Base-by-base conservation (phyloP, 2,888 invertebrate species). In the Orthosia gothica region DNA sequence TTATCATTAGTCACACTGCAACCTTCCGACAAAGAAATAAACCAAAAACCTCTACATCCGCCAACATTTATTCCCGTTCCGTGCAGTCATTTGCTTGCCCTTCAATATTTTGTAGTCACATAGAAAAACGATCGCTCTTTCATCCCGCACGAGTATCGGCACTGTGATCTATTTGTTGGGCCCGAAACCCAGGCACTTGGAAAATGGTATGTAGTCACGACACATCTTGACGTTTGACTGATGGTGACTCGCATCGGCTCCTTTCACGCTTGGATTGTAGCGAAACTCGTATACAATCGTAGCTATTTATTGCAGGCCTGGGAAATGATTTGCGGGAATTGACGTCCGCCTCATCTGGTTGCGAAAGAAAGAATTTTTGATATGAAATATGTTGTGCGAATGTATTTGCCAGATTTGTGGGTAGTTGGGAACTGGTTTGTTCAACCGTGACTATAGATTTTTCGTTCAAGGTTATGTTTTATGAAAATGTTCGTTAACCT, bases 141-240 rank as follows among this genome's bases (percentile, higher is more conserved):
- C 87, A 86, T 86, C 87, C 83, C 83, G 79, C 68, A 76, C 77
- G 84, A 88, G 88, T 87, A 89, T 89, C 87, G 84, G 84, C 80
- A 85, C 81, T 87, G 91, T 91, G 92, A 93, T 94, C 92, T 92
- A 93, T 94, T 93, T 94, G 93, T 92, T 92, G 92, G 86, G 90
- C 89, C 89, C 90, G 82, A 90, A 90, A 91, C 88, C 89, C 93
- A 89, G 91, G 91, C 94, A 93, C 92, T 93, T 92, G 94, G 91
- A 92, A 94, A 93, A 94, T 93, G 92, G 92, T 91, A 91, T 91
- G 90, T 89, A 92, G 91, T 93, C 93, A 92, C 93, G 93, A 89
- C 90, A 92, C 88, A 91, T 89, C 91, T 89, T 92, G 94, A 93
- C 94, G 90, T 93, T 93, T 94, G 94, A 94, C 92, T 93, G 93